phyloP scores from a whole-genome alignment of 2,797 vertebrate species.

The Sebastes cheni region DNA sequence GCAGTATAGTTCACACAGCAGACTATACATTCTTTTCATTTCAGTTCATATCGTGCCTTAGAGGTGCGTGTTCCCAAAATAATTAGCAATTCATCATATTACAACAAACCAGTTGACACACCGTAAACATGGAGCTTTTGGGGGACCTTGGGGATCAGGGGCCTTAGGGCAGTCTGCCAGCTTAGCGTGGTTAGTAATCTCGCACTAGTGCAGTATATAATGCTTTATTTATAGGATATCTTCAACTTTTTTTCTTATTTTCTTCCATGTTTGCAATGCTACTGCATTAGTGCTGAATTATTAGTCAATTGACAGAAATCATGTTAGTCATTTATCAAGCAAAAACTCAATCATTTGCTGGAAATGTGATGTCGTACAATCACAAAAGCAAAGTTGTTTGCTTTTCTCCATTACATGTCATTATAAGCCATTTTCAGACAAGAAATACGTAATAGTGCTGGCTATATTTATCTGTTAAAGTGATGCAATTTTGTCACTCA shows the following conservation, averaged over 20 bases:
- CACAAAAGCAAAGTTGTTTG: neutral
- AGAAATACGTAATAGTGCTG: too few relatives aligned
- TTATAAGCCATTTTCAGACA: neutral
- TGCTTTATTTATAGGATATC: neutral
- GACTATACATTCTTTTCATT: neutral
- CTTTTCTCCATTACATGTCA: neutral
- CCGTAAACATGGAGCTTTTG: neutral
- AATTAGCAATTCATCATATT: constrained; percentile 29
- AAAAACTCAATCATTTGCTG: neutral
- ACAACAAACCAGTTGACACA: constrained; percentile 4
- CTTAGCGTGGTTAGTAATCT: neutral
- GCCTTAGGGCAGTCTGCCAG: neutral
- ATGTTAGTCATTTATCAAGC: neutral
- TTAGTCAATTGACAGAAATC: neutral
- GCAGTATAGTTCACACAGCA: neutral
- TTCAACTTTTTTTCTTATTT: neutral
- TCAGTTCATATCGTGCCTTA: neutral
- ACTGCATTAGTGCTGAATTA: neutral
- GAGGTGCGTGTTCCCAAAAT: neutral
- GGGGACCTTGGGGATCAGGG: neutral
- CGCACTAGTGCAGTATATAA: neutral
- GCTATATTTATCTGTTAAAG: neutral
- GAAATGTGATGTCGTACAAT: neutral
- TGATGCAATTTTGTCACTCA: neutral
- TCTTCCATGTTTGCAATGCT: neutral